Base-by-base conservation (phyloP, 2,797 vertebrate genomes). In the Buphagus erythrorhynchus region DNA sequence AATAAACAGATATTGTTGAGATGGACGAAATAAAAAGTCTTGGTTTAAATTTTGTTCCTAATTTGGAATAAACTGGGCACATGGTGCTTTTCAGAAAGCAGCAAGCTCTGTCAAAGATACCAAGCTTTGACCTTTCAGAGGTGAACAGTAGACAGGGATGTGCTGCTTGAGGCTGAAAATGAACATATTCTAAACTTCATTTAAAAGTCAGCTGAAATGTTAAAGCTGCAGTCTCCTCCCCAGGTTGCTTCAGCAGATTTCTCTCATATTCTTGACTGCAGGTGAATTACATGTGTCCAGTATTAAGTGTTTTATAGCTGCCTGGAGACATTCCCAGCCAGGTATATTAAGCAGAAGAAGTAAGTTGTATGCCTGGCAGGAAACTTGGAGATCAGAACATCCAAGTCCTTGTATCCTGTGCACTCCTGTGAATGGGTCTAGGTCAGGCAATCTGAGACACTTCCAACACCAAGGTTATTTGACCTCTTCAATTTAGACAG, bases 121-220 rank as follows among this genome's bases (percentile, higher is more conserved):
- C 10, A 51, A 59, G 57, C 45, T 73, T 67, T 88, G 84, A 79
- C 83, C 72, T 92, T 89, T 67, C 71, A 77, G 74, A 33, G 28
- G 24, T 29, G 31, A 88, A 29, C 14, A 28, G 33, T 22, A 65
- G 46, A 24, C 21, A 74, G 55, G 48, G 29, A 36, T 82, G 48
- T 76, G 67, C 62, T 90, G 58, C 88, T 88, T 0, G 0, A 72
- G 35, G 33, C 73, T 72, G 26, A 54, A 84, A 82, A 63, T 11
- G 25, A 83, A 26, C 31, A 2, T 51, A 10, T 48, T 73, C 57
- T 46, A 45, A 83, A 79, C 21, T 77, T 86, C 26, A 24, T 62
- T 45, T 66, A 52, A 61, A 76, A 75, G 33, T 17, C 66, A 90
- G 46, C 42, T 77, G 54, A 36, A 86, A n/a, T 13, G n/a, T 67